Base-by-base conservation (phyloP, 2,888 invertebrate species). In the Pseudococcus viburni region DNA sequence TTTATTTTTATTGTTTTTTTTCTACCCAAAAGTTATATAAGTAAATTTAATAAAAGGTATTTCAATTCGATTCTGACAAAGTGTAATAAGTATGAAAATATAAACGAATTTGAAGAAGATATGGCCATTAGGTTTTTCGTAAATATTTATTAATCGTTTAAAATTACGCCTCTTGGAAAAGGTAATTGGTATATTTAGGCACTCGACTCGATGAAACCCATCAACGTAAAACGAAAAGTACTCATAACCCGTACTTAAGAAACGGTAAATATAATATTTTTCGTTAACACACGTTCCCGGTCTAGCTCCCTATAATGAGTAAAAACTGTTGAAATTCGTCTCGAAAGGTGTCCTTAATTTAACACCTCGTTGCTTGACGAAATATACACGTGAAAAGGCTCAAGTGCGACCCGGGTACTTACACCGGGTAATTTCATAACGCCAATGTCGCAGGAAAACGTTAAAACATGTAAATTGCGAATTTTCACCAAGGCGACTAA, bases 241-340 rank as follows among this genome's bases (percentile, higher is more conserved):
- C 9, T 46, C 5, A 0, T 46, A 46, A 46, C 46, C 46, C 8
- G 46, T 46, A 46, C 46, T 51, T 51, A 17, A 51, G 51, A 17
- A 51, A 51, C 51, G 15, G 51, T 51, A 17, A 51, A 51, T 51
- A 51, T 51, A 51, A 15, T 51, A 51, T 51, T 51, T 51, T 51
- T 51, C 51, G 15, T 51, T 51, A 51, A 51, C 51, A 17, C 17
- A 15, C 51, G 17, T 51, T 15, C 8, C 51, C 5, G 15, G 51
- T 51, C 15, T 46, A 46, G 17, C 51, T 51, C 0, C 46, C 12
- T 46, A 6, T 59, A 59, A 59, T 19, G 59, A 59, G 59, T 59
- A 33, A 33, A 73, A 73, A 73, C 33, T 39, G n/a, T 73, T 33
- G 73, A 73, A 73, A 73, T 73, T 33, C 33, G 26, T 33, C 59